Evolutionary conservation across 2,888 invertebrate species (phyloP).

Genomic region (Aphelenchoides bicaudatus): DNA sequence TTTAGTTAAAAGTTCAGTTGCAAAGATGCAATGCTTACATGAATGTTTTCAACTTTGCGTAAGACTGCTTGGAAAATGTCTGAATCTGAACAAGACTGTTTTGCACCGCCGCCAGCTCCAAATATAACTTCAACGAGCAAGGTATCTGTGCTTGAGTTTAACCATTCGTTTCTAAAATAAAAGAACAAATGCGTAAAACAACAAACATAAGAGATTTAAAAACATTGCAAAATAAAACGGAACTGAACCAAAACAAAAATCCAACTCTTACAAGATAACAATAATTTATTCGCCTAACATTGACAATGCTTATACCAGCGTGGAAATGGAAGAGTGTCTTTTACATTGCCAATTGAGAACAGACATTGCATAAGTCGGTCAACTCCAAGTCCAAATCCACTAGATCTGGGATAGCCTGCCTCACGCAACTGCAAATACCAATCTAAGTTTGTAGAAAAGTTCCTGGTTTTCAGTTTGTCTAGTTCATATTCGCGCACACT

Average conservation of each 20-base stretch:
- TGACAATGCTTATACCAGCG: conserved; percentile 71
- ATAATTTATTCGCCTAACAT: conserved; percentile 25
- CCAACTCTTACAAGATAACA: conserved; percentile 21
- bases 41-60: conserved; percentile 18
- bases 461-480: conserved; percentile 13
- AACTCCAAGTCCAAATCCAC: conserved; percentile 92
- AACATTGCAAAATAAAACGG: not conserved
- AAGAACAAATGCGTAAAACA: not conserved
- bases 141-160: conserved; percentile 23
- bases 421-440: conserved; percentile 66
- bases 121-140: conserved; percentile 24
- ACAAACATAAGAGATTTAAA: not conserved
- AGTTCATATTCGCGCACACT: conserved; percentile 70
- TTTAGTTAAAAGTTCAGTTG: not conserved
- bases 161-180: conserved; percentile 15
- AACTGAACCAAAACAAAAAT: conserved; percentile 11
- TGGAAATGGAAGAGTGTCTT: conserved; percentile 90
- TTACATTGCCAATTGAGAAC: conserved; percentile 79
- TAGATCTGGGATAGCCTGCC: conserved; percentile 83
- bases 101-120: conserved; percentile 11
- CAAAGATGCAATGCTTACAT: no score
- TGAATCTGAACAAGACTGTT: not conserved
- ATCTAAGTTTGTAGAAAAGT: conserved; percentile 25
- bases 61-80: conserved; percentile 16
- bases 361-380: conserved; percentile 75